Percentiles rank a stretch among this genome's conserved stretches.
Conservation (phyloP, 1,140 invertebrate genomes). For the Trichoplusia ni region DNA sequence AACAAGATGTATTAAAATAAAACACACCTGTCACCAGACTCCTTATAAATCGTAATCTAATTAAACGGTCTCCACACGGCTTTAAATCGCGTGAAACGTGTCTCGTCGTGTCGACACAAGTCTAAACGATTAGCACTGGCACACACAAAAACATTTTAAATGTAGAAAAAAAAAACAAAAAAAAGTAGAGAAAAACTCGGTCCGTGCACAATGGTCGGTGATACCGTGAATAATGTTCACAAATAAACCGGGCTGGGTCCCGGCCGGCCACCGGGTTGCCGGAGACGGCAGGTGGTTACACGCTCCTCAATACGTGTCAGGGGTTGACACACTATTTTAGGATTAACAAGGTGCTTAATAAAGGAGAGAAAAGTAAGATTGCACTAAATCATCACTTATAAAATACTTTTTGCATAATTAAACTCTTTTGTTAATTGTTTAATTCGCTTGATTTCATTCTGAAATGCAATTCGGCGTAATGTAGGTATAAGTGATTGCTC, state of each 20-base stretch:
- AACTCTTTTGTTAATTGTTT: no score
- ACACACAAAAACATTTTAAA: conserved; percentile 17
- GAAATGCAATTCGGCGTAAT: no score
- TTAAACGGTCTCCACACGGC: conserved; percentile 14
- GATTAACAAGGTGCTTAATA: no score
- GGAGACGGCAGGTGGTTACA: conserved; percentile 22
- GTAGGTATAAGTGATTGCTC: no score
- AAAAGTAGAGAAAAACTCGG: conserved; percentile 50
- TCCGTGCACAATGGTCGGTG: conserved; percentile 55
- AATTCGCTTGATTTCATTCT: no score
- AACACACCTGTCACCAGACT: conserved; percentile 26
- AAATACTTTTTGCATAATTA: no score
- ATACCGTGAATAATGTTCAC: conserved; percentile 67
- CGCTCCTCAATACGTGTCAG: conserved; percentile 23
- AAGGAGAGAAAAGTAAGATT: no score
- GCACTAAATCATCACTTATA: no score
- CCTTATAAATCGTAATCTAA: conserved; percentile 7
- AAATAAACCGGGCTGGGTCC: conserved; percentile 62
- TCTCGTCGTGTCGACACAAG: conserved; percentile 69
- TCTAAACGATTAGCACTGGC: conserved; percentile 54
- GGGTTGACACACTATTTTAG: no score
- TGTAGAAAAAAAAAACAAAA: conserved; percentile 30
- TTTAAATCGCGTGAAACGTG: conserved; percentile 45
- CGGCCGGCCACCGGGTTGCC: no score
- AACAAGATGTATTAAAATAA: no score